Percentiles rank a stretch among this genome's conserved stretches.
These are phyloP conservation scores for Andrena trimmerana DNA, from an alignment of 2,888 invertebrate species.

Conservation along the genomic window DNA sequence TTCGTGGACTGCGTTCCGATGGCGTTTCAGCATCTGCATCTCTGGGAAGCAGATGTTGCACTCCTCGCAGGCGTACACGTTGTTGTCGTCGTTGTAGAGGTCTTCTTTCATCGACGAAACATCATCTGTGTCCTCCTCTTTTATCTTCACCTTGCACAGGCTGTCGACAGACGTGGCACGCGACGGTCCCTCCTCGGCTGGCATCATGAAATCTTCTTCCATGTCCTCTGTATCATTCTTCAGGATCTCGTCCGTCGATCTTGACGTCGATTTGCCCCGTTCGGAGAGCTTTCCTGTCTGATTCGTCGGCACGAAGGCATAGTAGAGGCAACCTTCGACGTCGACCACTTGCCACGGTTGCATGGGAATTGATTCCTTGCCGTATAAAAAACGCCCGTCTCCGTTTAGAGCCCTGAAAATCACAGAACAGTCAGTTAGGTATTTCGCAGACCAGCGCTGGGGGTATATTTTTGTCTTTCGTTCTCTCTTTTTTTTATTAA, in stretches of 20 bases:
- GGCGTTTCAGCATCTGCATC: slow-evolving; percentile 70
- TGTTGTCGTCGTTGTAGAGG: slow-evolving; percentile 58
- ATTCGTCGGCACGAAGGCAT: slow-evolving; percentile 75
- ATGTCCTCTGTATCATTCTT: slow-evolving; percentile 22
- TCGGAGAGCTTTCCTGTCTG: slow-evolving; percentile 26
- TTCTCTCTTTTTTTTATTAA: slow-evolving; percentile 5
- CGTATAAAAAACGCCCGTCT: slow-evolving; percentile 75
- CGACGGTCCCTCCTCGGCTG: slow-evolving; percentile 26
- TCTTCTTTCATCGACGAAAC: slow-evolving; percentile 37
- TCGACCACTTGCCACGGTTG: slow-evolving; percentile 79
- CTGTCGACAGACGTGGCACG: slow-evolving; percentile 40
- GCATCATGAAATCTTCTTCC: slow-evolving; percentile 13
- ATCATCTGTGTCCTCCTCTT: slow-evolving; percentile 51
- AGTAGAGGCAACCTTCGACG: slow-evolving; percentile 76
- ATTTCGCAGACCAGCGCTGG: slow-evolving; percentile 24
- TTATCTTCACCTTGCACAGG: slow-evolving; percentile 62
- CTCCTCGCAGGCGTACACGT: slow-evolving; percentile 70
- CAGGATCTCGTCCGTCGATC: neutral
- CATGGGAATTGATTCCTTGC: slow-evolving; percentile 76
- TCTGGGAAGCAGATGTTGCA: slow-evolving; percentile 75
- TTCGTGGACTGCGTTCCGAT: slow-evolving; percentile 64
- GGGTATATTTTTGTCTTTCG: neutral
- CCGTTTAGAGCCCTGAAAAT: slow-evolving; percentile 72
- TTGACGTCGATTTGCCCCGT: slow-evolving; percentile 2
- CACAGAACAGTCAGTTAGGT: slow-evolving; percentile 65